phyloP scores from a whole-genome alignment of 2,113 vertebrate genomes.

The Strix uralensis region DNA sequence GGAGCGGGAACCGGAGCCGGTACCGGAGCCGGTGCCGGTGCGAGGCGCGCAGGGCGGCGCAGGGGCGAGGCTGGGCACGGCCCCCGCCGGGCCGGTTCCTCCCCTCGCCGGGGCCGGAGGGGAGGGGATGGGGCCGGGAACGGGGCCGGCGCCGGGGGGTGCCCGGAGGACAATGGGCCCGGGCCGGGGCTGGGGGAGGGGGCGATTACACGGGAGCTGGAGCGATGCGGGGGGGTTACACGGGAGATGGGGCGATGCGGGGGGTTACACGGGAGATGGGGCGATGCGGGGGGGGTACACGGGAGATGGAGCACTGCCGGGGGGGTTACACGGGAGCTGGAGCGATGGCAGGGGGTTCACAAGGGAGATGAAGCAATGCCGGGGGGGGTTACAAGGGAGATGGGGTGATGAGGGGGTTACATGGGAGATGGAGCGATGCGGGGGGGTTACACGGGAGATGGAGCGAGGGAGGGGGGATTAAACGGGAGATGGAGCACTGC shows the following conservation, averaged over 20 bases:
- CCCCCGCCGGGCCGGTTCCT: slow-evolving; percentile 1
- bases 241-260: neutral
- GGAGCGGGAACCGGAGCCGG: neutral
- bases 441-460: too few relatives aligned
- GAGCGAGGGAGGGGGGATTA: too few relatives aligned
- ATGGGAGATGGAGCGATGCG: too few relatives aligned
- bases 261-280: neutral
- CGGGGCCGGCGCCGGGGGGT: neutral
- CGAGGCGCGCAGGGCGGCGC: neutral
- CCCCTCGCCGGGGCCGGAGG: neutral
- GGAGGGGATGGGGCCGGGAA: neutral
- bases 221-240: too few relatives aligned
- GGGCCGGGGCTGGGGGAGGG: neutral
- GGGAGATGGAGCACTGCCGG: too few relatives aligned
- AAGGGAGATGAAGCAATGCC: too few relatives aligned
- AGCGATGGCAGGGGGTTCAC: too few relatives aligned
- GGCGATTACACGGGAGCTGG: neutral
- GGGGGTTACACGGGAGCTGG: too few relatives aligned
- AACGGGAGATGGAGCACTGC: neutral
- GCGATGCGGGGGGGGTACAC: neutral
- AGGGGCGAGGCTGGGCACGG: slow-evolving; percentile 12
- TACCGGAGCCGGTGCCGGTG: neutral
- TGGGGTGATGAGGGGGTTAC: too few relatives aligned
- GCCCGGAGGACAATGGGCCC: neutral
- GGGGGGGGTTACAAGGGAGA: too few relatives aligned